A percentile compares a stretch with the other conserved stretches of the same genome.
Conservation (phyloP, 1,140 invertebrate genomes). For the Euwallacea similis region DNA sequence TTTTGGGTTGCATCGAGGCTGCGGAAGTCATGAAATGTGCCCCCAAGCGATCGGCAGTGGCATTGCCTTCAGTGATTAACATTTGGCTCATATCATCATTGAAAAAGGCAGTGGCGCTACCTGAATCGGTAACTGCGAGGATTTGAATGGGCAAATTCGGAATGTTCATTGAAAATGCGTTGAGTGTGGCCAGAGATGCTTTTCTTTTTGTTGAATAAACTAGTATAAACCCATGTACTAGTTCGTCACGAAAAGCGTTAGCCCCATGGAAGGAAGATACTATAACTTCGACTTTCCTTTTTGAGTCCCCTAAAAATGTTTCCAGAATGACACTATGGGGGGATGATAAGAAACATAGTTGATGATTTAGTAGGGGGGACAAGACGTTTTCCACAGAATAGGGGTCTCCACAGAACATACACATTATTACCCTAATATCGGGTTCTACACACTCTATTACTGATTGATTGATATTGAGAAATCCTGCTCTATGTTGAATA, state of each 20-base stretch:
- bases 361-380: constrained; percentile 83
- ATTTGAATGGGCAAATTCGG: constrained; percentile 94
- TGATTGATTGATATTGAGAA: constrained; percentile 72
- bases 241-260: constrained; percentile 86
- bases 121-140: constrained; percentile 87
- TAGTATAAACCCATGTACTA: constrained; percentile 94
- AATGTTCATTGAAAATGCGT: constrained; percentile 93
- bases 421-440: constrained; percentile 90
- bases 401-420: constrained; percentile 96
- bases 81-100: constrained; percentile 85
- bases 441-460: constrained; percentile 80
- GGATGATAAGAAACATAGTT: constrained; percentile 82
- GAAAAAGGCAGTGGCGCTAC: constrained; percentile 84
- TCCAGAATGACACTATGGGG: constrained; percentile 88
- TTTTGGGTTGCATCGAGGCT: constrained; percentile 79
- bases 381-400: constrained; percentile 89
- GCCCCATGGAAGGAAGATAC: constrained; percentile 95
- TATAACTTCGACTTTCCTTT: constrained; percentile 88
- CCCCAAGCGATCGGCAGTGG: constrained; percentile 86
- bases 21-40: constrained; percentile 90
- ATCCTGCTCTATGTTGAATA: constrained; percentile 71
- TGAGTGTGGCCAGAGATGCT: constrained; percentile 90
- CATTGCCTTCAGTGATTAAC: constrained; percentile 90
- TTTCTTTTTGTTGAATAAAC: constrained; percentile 95
- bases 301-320: constrained; percentile 87